phyloP scores from a whole-genome alignment of 2,113 vertebrate species.

The Scartelaos histophorus region DNA sequence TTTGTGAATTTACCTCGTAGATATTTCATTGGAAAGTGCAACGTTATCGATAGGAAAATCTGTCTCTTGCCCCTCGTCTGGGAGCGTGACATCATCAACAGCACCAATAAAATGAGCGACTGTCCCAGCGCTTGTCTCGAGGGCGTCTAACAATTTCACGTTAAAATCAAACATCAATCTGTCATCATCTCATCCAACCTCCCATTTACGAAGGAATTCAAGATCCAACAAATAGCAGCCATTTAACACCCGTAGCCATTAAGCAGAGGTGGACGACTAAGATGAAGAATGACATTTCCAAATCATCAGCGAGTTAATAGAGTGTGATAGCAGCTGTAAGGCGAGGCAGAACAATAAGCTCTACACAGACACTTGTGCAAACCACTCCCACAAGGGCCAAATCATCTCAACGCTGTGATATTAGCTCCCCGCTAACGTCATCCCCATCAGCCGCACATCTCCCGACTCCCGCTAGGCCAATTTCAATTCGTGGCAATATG shows the following conservation, averaged over 20 bases:
- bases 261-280: constrained; percentile 18
- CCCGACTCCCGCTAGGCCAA: constrained; percentile 11
- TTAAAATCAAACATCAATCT: background rate
- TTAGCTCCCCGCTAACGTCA: constrained; percentile 34
- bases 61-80: too few relatives aligned
- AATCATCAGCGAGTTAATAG: constrained; percentile 39
- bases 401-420: constrained; percentile 40
- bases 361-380: constrained; percentile 25
- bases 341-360: constrained; percentile 43
- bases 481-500: background rate
- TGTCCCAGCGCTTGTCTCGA: background rate
- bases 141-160: constrained; percentile 19
- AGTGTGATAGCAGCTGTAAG: constrained; percentile 48
- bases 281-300: constrained; percentile 28
- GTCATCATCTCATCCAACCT: constrained; percentile 16
- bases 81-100: background rate
- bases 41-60: too few relatives aligned
- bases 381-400: constrained; percentile 26
- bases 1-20: too few relatives aligned
- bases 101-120: background rate
- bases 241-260: constrained; percentile 11
- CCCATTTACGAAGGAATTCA: constrained; percentile 10
- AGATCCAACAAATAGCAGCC: constrained; percentile 11
- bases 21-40: too few relatives aligned
- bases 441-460: constrained; percentile 19